Evolutionary conservation across 2,797 vertebrate genomes (phyloP).

Genomic region (Rhinogobio ventralis): DNA sequence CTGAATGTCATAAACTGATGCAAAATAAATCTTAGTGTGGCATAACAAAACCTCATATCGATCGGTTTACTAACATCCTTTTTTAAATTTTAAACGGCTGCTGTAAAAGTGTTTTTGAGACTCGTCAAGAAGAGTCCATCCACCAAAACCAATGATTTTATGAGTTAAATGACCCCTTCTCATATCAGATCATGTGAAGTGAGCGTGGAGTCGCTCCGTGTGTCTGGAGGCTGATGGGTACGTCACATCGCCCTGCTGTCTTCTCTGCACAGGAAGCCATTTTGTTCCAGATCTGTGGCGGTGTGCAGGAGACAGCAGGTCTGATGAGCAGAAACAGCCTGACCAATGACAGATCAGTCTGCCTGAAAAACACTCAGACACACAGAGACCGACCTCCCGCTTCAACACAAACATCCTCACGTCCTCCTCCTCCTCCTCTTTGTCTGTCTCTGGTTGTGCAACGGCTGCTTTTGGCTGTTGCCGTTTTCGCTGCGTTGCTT

Average conservation of each 20-base stretch:
- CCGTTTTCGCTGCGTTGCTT: constrained; percentile 77
- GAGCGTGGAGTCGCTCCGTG: constrained; percentile 47
- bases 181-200: background rate
- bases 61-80: too few species aligned
- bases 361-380: constrained; percentile 50
- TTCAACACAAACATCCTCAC: constrained; percentile 8
- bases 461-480: constrained; percentile 63
- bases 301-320: constrained; percentile 58
- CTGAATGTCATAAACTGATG: too few species aligned
- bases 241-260: constrained; percentile 76
- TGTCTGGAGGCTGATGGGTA: constrained; percentile 73
- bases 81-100: too few species aligned
- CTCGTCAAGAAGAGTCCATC: too few species aligned
- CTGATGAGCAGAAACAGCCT: constrained; percentile 61
- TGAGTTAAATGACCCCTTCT: too few species aligned
- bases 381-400: constrained; percentile 46
- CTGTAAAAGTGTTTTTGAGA: too few species aligned
- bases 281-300: constrained; percentile 63
- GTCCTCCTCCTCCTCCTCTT: constrained; percentile 3
- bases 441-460: constrained; percentile 46
- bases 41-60: too few species aligned
- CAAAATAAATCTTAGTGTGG: too few species aligned
- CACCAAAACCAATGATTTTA: too few species aligned
- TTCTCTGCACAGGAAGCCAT: constrained; percentile 64
- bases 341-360: constrained; percentile 63